Evolutionary conservation across 2,888 invertebrate species (phyloP).

Genomic region (Chrysomela aeneicollis): DNA sequence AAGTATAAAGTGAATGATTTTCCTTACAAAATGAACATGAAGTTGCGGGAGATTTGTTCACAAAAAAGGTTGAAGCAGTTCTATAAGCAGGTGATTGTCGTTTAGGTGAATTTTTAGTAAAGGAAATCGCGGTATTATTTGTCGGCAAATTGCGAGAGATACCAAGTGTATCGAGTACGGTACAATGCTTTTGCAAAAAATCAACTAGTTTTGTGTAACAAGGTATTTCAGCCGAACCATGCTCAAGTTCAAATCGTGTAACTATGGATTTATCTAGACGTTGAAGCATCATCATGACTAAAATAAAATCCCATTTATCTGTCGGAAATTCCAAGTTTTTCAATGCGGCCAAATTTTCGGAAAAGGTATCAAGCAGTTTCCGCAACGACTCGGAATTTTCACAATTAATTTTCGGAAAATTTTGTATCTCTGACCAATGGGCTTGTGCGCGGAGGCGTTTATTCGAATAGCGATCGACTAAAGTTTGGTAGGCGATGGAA

Average conservation of each 20-base stretch:
- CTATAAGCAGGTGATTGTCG: neutral
- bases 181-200: constrained; percentile 1
- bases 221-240: neutral
- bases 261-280: neutral
- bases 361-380: constrained; percentile 5
- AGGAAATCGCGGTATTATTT: neutral
- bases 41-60: neutral
- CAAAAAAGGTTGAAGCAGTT: neutral
- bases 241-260: constrained; percentile 5
- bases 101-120: neutral
- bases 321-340: neutral
- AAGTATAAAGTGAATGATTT: no score
- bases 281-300: constrained; percentile 2
- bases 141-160: neutral
- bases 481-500: constrained; percentile 3
- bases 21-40: constrained; percentile 6
- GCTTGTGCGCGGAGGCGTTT: neutral
- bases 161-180: neutral
- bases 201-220: neutral
- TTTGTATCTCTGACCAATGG: constrained; percentile 2
- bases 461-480: constrained; percentile 9
- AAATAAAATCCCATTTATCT: constrained; percentile 3
- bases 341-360: neutral
- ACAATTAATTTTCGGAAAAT: neutral
- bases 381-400: neutral